Conservation (phyloP, 2,797 vertebrate genomes). For the Eupleurogrammus muticus region DNA sequence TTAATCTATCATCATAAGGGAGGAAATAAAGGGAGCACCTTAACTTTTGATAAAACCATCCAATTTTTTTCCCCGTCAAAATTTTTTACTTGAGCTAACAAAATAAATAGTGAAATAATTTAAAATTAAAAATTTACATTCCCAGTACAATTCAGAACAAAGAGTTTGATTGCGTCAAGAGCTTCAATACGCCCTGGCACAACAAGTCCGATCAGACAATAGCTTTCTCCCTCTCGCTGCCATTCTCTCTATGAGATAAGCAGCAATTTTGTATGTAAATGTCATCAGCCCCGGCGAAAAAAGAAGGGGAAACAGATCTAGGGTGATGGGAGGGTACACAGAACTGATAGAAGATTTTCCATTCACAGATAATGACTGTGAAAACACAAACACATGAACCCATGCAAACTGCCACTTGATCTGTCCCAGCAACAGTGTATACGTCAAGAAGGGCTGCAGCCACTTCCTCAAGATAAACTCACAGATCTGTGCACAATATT, state of each 20-base stretch:
- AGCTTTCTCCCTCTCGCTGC: neutral
- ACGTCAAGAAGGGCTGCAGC: conserved; percentile 22
- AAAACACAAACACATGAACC: conserved; percentile 75
- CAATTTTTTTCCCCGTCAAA: conserved; percentile 1
- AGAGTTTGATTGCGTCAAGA: conserved; percentile 15
- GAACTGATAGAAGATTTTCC: conserved; percentile 61
- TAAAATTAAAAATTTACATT: conserved; percentile 11
- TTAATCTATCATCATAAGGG: neutral
- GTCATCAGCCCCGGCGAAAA: conserved; percentile 25
- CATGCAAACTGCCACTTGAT: conserved; percentile 49
- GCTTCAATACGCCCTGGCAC: neutral
- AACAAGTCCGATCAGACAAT: conserved; percentile 28
- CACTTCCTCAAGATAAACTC: conserved; percentile 62
- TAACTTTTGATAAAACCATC: conserved; percentile 6
- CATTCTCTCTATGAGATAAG: conserved; percentile 31
- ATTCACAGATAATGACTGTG: conserved; percentile 46
- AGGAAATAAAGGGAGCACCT: neutral
- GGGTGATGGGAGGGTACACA: conserved; percentile 21
- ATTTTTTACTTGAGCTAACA: neutral
- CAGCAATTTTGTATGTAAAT: conserved; percentile 50
- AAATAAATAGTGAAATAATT: too few species aligned
- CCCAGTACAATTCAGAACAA: conserved; percentile 23
- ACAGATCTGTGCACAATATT: conserved; percentile 5
- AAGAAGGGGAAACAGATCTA: conserved; percentile 42
- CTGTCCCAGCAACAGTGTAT: conserved; percentile 24